These are phyloP conservation scores for Aselliscus stoliczkanus DNA, from an alignment of 2,797 vertebrate genomes.

Conservation along the genomic window DNA sequence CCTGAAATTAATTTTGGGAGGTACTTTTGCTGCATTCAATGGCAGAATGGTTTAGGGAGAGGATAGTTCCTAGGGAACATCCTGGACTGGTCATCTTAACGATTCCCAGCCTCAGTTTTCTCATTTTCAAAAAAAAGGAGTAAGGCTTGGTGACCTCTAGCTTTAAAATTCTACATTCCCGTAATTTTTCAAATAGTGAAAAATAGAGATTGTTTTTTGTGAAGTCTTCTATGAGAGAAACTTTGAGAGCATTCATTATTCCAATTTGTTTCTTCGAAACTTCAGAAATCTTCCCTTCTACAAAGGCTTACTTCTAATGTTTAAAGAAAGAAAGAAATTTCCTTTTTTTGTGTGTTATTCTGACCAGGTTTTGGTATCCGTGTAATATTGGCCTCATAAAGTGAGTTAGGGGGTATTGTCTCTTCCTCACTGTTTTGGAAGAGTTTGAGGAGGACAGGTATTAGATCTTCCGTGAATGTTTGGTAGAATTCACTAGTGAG, in stretches of 20 bases:
- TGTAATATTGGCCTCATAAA: no score
- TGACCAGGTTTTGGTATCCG: no score
- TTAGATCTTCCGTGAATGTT: no score
- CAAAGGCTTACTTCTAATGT: constrained; percentile 1
- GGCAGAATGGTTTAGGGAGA: background rate
- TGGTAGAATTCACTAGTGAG: no score
- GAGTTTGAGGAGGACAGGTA: no score
- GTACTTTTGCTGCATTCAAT: background rate
- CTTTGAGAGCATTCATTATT: constrained; percentile 26
- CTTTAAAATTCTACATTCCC: background rate
- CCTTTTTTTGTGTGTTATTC: no score
- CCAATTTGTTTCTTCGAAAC: constrained; percentile 16
- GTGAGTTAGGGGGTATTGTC: no score
- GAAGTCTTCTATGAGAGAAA: constrained; percentile 6
- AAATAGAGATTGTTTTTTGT: background rate
- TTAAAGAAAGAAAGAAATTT: constrained; percentile 45
- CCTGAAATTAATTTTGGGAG: background rate
- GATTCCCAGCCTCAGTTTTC: background rate
- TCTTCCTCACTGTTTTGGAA: no score
- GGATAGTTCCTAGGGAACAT: background rate
- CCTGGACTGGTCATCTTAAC: background rate
- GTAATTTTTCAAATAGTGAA: background rate
- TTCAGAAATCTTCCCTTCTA: constrained; percentile 31
- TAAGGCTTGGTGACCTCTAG: background rate
- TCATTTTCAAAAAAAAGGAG: background rate